These are phyloP conservation scores for Toxotes jaculatrix DNA, from an alignment of 2,113 vertebrate genomes.

Conservation along the genomic window DNA sequence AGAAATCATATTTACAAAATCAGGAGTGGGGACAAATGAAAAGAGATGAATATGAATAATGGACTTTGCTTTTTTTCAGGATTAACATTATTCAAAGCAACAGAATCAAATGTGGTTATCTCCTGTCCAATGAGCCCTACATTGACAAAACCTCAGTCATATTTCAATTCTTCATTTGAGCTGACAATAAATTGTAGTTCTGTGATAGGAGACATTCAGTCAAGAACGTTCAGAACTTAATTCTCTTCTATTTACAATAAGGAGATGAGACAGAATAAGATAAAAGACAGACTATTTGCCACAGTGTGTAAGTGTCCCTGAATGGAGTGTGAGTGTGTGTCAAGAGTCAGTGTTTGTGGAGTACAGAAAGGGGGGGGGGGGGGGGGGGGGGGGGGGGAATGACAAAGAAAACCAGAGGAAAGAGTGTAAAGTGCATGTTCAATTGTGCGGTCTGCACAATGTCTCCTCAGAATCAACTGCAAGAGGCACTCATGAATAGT, in stretches of 20 bases:
- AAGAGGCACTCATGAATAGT: conserved; percentile 65
- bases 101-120: conserved; percentile 85
- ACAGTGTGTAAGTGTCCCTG: conserved; percentile 69
- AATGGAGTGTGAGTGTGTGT: conserved; percentile 64
- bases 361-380: conserved; percentile 41
- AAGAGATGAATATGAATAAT: conserved; percentile 82
- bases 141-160: conserved; percentile 71
- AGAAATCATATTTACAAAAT: conserved; percentile 87
- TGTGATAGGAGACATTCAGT: conserved; percentile 80
- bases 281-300: conserved; percentile 79
- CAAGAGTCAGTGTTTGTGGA: conserved; percentile 59
- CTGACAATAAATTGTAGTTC: conserved; percentile 81
- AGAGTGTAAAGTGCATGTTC: conserved; percentile 72
- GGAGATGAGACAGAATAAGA: conserved; percentile 82
- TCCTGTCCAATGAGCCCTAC: conserved; percentile 78
- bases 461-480: conserved; percentile 73
- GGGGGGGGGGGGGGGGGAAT: neutral
- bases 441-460: conserved; percentile 70
- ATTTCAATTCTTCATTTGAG: conserved; percentile 82
- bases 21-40: conserved; percentile 81
- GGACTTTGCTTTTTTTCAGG: conserved; percentile 71
- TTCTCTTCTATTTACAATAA: conserved; percentile 85
- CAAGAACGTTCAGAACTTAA: conserved; percentile 81
- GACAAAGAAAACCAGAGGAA: conserved; percentile 67
- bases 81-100: conserved; percentile 85